These are phyloP conservation scores for Drosophila kurseongensis DNA, from an alignment of 1,140 invertebrate genomes.

Conservation along the genomic window DNA sequence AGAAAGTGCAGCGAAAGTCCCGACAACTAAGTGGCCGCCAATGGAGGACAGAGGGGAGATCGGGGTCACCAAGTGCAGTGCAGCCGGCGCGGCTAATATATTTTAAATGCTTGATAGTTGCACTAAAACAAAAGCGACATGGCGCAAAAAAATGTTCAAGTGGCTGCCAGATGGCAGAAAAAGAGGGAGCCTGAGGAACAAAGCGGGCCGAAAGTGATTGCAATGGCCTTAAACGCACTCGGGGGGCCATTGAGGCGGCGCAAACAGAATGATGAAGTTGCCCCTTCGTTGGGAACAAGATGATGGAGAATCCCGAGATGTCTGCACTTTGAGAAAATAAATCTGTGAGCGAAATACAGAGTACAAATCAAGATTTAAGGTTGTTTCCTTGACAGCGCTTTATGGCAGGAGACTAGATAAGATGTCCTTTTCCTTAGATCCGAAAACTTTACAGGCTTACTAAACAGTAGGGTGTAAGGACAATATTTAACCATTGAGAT, in stretches of 20 bases:
- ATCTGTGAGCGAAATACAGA: neutral
- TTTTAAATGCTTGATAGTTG: slow-evolving; percentile 82
- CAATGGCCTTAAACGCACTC: slow-evolving; percentile 70
- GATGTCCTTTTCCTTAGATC: too few relatives aligned
- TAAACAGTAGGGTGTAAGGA: too few relatives aligned
- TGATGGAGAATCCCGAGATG: slow-evolving; percentile 27
- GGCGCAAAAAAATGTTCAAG: slow-evolving; percentile 65
- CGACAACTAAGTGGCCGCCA: slow-evolving; percentile 72
- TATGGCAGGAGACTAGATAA: too few relatives aligned
- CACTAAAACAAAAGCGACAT: slow-evolving; percentile 73
- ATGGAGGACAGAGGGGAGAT: slow-evolving; percentile 20
- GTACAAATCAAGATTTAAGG: too few relatives aligned
- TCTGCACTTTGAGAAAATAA: slow-evolving; percentile 8
- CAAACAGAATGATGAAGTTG: slow-evolving; percentile 73
- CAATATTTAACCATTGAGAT: too few relatives aligned
- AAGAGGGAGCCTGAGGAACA: neutral
- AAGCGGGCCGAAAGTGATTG: slow-evolving; percentile 22
- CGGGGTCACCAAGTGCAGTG: slow-evolving; percentile 14
- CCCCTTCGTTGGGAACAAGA: slow-evolving; percentile 26
- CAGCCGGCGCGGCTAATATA: slow-evolving; percentile 71
- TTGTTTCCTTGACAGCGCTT: too few relatives aligned
- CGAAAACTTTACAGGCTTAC: too few relatives aligned
- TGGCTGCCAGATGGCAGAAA: slow-evolving; percentile 53
- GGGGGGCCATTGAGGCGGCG: slow-evolving; percentile 56
- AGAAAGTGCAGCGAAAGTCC: slow-evolving; percentile 68